Conservation (phyloP, 2,888 invertebrate species). For the Heliconius ismenius region DNA sequence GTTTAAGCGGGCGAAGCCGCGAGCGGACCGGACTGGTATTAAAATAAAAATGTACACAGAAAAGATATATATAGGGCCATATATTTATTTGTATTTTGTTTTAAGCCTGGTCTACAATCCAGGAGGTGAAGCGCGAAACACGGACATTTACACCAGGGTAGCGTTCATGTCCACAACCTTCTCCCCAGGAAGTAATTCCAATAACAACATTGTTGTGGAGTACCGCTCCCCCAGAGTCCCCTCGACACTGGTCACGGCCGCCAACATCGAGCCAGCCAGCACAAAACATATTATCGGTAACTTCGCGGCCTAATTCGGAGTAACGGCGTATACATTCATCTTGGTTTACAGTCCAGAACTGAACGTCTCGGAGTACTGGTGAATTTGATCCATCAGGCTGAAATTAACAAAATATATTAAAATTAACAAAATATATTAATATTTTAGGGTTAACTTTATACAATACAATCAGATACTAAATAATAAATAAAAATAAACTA, state of each 20-base stretch:
- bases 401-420: background rate
- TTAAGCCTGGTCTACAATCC: constrained; percentile 49
- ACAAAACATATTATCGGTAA: constrained; percentile 63
- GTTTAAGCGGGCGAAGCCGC: too few species aligned
- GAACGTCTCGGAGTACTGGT: constrained; percentile 48
- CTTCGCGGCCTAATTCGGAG: constrained; percentile 11
- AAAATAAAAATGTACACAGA: too few species aligned
- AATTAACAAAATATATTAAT: background rate
- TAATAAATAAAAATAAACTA: background rate
- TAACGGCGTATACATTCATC: constrained; percentile 51
- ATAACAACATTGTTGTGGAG: constrained; percentile 55
- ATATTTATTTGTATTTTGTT: too few species aligned
- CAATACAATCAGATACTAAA: background rate
- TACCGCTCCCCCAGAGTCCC: constrained; percentile 58
- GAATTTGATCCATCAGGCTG: constrained; percentile 23
- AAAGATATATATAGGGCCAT: too few species aligned
- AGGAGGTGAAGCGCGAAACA: constrained; percentile 55
- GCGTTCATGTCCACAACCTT: constrained; percentile 48
- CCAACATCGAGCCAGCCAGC: constrained; percentile 62
- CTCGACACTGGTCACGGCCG: constrained; percentile 66
- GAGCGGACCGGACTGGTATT: too few species aligned
- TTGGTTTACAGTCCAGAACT: constrained; percentile 55
- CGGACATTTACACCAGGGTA: constrained; percentile 57
- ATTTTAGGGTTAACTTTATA: background rate
- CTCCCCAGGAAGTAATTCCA: constrained; percentile 53